Percentiles rank a stretch among this genome's conserved stretches.
Conservation (phyloP, 2,888 invertebrate species). For the Bombyx huttoni region DNA sequence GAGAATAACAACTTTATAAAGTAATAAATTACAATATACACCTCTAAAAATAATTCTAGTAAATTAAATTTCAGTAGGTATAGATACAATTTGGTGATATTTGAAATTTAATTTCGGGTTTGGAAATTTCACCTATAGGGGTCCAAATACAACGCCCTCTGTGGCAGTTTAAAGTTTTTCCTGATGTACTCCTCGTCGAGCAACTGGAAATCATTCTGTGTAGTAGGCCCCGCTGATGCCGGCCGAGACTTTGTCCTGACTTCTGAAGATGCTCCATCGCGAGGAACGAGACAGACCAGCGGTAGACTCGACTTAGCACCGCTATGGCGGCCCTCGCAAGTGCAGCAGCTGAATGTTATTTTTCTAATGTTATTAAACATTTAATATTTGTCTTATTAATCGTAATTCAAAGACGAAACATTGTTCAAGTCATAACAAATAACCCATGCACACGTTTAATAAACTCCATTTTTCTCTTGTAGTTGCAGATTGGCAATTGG, state of each 20-base stretch:
- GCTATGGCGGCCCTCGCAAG: slow-evolving; percentile 20
- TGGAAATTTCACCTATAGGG: slow-evolving; percentile 21
- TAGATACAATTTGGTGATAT: too few species aligned
- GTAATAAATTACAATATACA: background rate
- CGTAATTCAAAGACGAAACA: too few species aligned
- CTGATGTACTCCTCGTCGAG: slow-evolving; percentile 49
- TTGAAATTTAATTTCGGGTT: too few species aligned
- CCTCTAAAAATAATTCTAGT: background rate
- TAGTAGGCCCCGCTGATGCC: slow-evolving; percentile 9
- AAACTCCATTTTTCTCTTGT: too few species aligned
- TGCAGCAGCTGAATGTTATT: slow-evolving; percentile 33
- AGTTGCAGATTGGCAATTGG: too few species aligned
- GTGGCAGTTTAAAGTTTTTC: slow-evolving; percentile 49
- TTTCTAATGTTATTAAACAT: background rate
- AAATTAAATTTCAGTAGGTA: too few species aligned
- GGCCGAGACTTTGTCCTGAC: slow-evolving; percentile 12
- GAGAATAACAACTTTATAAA: too few species aligned
- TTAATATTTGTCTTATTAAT: too few species aligned
- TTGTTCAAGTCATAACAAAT: too few species aligned
- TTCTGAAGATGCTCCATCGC: slow-evolving; percentile 18
- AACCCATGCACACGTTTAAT: too few species aligned
- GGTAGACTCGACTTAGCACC: slow-evolving; percentile 28
- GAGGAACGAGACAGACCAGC: slow-evolving; percentile 52
- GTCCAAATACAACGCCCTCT: slow-evolving; percentile 46
- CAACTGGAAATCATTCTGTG: slow-evolving; percentile 26